These are phyloP conservation scores for Argya squamiceps DNA, from an alignment of 2,797 vertebrate species.

Conservation along the genomic window DNA sequence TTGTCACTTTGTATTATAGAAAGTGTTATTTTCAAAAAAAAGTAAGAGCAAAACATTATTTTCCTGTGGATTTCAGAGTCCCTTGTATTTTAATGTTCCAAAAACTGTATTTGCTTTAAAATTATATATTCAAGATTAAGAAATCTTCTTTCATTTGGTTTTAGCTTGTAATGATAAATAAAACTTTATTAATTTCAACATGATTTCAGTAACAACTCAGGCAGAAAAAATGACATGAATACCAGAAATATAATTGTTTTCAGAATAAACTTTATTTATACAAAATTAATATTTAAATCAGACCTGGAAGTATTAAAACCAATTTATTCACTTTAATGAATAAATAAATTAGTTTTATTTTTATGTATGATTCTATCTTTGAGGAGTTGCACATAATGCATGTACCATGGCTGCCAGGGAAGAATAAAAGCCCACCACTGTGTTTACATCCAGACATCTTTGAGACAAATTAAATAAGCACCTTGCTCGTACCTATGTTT, in stretches of 20 bases:
- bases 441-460: slow-evolving; percentile 39
- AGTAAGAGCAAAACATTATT: slow-evolving; percentile 63
- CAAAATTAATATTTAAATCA: slow-evolving; percentile 77
- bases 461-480: slow-evolving; percentile 45
- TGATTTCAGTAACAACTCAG: slow-evolving; percentile 81
- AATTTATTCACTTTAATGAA: slow-evolving; percentile 77
- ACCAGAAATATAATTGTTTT: slow-evolving; percentile 77
- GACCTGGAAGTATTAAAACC: slow-evolving; percentile 76
- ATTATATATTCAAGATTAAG: slow-evolving; percentile 66
- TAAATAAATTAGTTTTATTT: slow-evolving; percentile 81
- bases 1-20: slow-evolving; percentile 77
- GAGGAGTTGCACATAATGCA: slow-evolving; percentile 65
- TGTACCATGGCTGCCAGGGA: slow-evolving; percentile 34
- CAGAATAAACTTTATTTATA: slow-evolving; percentile 79
- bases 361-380: slow-evolving; percentile 78
- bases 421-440: neutral
- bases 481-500: slow-evolving; percentile 30
- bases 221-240: slow-evolving; percentile 71
- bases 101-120: slow-evolving; percentile 74
- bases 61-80: slow-evolving; percentile 71
- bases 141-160: slow-evolving; percentile 63
- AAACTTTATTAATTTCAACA: slow-evolving; percentile 73
- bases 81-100: slow-evolving; percentile 74
- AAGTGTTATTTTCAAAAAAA: slow-evolving; percentile 72
- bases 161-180: slow-evolving; percentile 72